Percentiles rank a stretch among this genome's conserved stretches.
phyloP scores from a whole-genome alignment of 2,888 invertebrate species.

The Branchipolynoe longqiensis region DNA sequence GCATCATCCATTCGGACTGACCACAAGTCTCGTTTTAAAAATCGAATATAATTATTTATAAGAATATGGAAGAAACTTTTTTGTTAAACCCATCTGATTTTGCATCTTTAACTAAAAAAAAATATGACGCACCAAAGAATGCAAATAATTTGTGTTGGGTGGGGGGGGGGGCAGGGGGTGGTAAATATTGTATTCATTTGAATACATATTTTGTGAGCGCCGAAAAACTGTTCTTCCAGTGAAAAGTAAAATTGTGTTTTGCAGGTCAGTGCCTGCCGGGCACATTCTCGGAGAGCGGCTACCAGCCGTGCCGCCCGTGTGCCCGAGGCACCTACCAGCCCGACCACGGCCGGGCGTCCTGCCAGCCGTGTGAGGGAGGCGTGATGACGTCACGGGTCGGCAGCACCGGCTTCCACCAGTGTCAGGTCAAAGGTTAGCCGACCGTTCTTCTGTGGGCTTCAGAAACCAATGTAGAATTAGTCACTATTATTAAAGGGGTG shows the following conservation, averaged over 20 bases:
- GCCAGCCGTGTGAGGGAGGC: constrained; percentile 76
- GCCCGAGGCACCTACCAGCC: constrained; percentile 80
- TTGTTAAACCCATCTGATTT: no score
- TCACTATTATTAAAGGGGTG: no score
- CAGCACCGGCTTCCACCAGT: constrained; percentile 77
- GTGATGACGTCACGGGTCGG: constrained; percentile 72
- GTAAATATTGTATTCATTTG: no score
- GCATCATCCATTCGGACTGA: no score
- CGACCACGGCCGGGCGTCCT: constrained; percentile 79
- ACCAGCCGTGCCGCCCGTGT: constrained; percentile 81
- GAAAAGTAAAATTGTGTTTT: neutral
- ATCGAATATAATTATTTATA: no score
- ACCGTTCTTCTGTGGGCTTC: neutral
- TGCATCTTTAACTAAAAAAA: no score
- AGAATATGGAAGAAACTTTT: no score
- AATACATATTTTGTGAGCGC: neutral
- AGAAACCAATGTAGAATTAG: neutral
- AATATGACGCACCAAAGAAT: no score
- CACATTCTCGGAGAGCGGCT: constrained; percentile 78
- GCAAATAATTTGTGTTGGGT: no score
- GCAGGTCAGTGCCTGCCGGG: constrained; percentile 81
- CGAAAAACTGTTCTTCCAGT: neutral
- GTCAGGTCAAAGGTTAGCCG: constrained; percentile 75
- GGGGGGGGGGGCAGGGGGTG: no score
- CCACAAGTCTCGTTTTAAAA: no score